Base-by-base conservation (phyloP, 64 coral and sea anemone genomes). In the Platygyra sinensis region DNA sequence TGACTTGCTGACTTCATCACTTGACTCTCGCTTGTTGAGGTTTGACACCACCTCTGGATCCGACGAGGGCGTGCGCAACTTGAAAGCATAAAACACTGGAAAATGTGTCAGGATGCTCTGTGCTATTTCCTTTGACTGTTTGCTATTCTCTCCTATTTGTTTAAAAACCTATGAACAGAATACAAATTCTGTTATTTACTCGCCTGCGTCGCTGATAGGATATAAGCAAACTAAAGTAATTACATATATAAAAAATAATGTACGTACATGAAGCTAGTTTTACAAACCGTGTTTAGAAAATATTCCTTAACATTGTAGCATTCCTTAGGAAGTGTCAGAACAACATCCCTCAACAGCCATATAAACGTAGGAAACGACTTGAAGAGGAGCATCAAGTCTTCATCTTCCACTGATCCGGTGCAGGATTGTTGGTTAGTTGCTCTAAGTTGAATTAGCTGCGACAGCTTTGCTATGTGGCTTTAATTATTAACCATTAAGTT, bases 311-410 rank as follows among this genome's bases (percentile, higher is more conserved):
- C 24, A 17, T 80, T 61, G 46, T 8, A 28, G 78, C 78, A 59
- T 0, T 59, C 20, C 2, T 60, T 54, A 13, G 78, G n/a, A n/a
- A 80, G 52, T 29, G 78, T 9, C 0, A 80, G 52, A 17, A 60
- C n/a, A 25, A 80, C 78, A 61, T 80, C 78, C 20, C 78, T 80
- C 13, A 80, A 27, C 20, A 80, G 8, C 78, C 78, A 80, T 31
- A 80, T 60, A 59, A 80, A 80, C 1, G 11, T 25, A 12, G 78
- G 78, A 61, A 80, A 80, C 20, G 78, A 10, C 18, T 59, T 16
- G 15, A 15, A 28, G 78, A 80, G 59, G 19, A 59, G 18, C 11
- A 4, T 24, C 5, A 22, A n/a, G 30, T 80, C 50, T 80, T 80
- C 57, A 5, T 49, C 38, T 29, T 27, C 5, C 5, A 27, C n/a